Percentiles rank a stretch among this genome's conserved stretches.
These are phyloP conservation scores for Speoplatyrhinus poulsoni DNA, from an alignment of 2,113 vertebrate species.

Conservation along the genomic window DNA sequence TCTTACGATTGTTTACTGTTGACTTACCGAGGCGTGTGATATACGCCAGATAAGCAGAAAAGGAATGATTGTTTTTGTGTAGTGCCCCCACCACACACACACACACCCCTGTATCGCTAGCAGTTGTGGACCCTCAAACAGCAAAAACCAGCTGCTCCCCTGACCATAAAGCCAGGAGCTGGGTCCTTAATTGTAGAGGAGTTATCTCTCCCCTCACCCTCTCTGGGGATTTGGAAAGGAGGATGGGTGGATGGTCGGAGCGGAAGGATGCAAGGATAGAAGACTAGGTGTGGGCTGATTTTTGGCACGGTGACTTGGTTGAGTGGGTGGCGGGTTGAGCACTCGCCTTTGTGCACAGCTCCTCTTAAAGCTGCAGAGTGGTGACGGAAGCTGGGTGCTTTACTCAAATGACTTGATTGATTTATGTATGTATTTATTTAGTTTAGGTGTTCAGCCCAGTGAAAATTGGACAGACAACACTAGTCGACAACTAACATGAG, in stretches of 20 bases:
- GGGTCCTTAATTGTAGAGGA: constrained; percentile 74
- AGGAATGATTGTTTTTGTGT: constrained; percentile 57
- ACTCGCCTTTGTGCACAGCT: constrained; percentile 51
- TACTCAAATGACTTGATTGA: too few species aligned
- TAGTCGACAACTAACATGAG: too few species aligned
- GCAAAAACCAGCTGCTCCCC: constrained; percentile 74
- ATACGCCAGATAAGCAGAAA: constrained; percentile 64
- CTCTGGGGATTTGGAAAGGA: constrained; percentile 43
- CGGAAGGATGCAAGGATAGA: constrained; percentile 39
- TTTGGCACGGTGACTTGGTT: constrained; percentile 58
- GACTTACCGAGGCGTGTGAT: constrained; percentile 52
- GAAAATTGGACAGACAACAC: too few species aligned
- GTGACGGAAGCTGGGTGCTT: too few species aligned
- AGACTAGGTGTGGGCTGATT: constrained; percentile 60
- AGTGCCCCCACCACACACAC: constrained; percentile 34
- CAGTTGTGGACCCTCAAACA: constrained; percentile 73
- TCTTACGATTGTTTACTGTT: constrained; percentile 60
- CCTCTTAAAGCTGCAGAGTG: background rate
- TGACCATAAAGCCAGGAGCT: constrained; percentile 75
- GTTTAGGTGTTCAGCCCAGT: too few species aligned
- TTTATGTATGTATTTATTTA: too few species aligned
- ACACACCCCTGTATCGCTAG: constrained; percentile 47
- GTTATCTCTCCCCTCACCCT: constrained; percentile 59
- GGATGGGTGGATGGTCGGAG: constrained; percentile 35
- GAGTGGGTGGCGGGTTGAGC: constrained; percentile 64